Conservation (phyloP, 2,797 vertebrate species). For the Enteromius trimaculatus region DNA sequence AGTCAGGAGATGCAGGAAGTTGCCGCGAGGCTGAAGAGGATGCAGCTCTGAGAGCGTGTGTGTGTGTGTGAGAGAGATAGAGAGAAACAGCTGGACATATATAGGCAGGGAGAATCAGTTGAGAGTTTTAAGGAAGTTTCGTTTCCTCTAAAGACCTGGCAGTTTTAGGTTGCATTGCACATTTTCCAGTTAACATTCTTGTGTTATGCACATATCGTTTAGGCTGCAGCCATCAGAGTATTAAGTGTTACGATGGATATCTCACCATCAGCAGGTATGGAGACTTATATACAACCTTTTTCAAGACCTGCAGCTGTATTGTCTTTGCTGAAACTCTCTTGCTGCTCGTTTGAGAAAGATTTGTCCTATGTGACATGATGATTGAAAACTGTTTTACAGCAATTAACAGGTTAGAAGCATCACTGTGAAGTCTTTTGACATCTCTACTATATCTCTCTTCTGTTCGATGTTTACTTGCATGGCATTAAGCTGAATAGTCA, state of each 20-base stretch:
- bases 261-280: constrained; percentile 33
- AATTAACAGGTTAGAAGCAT: neutral
- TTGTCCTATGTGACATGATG: neutral
- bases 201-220: neutral
- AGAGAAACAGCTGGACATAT: constrained; percentile 10
- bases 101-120: constrained; percentile 24
- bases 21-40: constrained; percentile 55
- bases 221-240: constrained; percentile 7
- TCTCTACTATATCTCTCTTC: neutral
- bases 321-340: neutral
- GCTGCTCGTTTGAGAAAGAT: neutral
- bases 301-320: neutral
- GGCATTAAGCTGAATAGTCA: neutral
- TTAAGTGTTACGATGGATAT: constrained; percentile 13
- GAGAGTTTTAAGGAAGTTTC: constrained; percentile 42
- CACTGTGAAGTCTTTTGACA: neutral
- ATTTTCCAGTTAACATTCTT: neutral
- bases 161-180: neutral
- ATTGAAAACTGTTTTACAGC: neutral
- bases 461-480: neutral
- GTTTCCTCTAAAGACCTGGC: constrained; percentile 38
- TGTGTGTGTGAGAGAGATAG: neutral
- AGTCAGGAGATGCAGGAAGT: constrained; percentile 64
- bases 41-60: constrained; percentile 31
- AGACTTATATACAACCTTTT: neutral